Conservation (phyloP, 1,140 invertebrate genomes). For the Macrosteles quadrilineatus region DNA sequence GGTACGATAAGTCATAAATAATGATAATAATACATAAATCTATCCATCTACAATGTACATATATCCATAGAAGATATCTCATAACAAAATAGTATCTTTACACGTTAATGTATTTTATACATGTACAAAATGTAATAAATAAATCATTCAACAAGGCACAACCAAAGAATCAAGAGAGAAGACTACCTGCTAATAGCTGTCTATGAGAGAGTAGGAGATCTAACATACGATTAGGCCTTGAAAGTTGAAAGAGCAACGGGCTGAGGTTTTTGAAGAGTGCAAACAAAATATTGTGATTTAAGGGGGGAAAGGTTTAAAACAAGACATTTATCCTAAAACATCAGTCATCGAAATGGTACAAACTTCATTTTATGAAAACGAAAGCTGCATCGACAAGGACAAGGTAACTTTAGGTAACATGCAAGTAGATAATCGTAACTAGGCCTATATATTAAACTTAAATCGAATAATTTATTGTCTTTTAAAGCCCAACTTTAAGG, state of each 20-base stretch:
- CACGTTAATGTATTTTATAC: slow-evolving; percentile 27
- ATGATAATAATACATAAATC: slow-evolving; percentile 28
- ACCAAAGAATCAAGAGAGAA: slow-evolving; percentile 13
- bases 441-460: slow-evolving; percentile 2
- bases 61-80: slow-evolving; percentile 24
- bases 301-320: not conserved
- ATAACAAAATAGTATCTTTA: slow-evolving; percentile 26
- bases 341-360: slow-evolving; percentile 22
- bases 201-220: not conserved
- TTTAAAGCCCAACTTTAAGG: not conserved
- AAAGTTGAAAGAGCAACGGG: slow-evolving; percentile 20
- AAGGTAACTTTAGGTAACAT: slow-evolving; percentile 24
- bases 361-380: slow-evolving; percentile 20
- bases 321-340: slow-evolving; percentile 2
- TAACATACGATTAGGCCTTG: slow-evolving; percentile 18
- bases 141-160: slow-evolving; percentile 26
- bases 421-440: not conserved
- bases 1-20: slow-evolving; percentile 26
- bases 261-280: slow-evolving; percentile 17
- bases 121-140: slow-evolving; percentile 26
- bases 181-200: slow-evolving; percentile 18
- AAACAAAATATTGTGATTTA: not conserved
- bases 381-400: slow-evolving; percentile 12
- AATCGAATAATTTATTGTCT: not conserved
- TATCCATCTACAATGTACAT: slow-evolving; percentile 26